Base-by-base conservation (phyloP, 2,888 invertebrate species). In the Campoletis raptor region DNA sequence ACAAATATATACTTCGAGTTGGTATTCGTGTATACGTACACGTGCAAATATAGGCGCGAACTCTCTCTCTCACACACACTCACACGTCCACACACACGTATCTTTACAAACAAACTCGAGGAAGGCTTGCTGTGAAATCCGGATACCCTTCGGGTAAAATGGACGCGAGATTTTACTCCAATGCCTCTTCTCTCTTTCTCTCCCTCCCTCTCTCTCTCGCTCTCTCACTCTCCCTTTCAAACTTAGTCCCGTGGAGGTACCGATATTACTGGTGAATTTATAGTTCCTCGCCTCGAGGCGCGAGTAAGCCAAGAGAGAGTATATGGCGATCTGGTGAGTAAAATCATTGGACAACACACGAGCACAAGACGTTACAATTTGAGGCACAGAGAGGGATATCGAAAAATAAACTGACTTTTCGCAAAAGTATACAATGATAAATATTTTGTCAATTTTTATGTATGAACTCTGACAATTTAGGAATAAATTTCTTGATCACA, bases 111-210 rank as follows among this genome's bases (percentile, higher is more conserved):
- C 2, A 74, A 79, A 77, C 73, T 85, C 79, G 69, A 76, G 86
- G 85, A 88, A 89, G 89, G 81, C 89, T 87, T 67, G 74, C 88
- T 61, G 82, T 77, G 89, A 89, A 89, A 85, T 80, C 85, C 70
- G 76, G 70, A 85, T 85, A 76, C 85, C 82, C 85, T 80, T 85
- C 80, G 74, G 76, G 70, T 74, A 57, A 57, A 76, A 76, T 70
- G 80, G 73, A 83, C 83, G 40, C 48, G 52, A 76, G 61, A 80
- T 81, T 87, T 87, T 89, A 69, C 88, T 48, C 67, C 67, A 78
- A 85, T 83, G 81, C 81, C 77, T 84, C 81, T 80, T 40, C 74
- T 42, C 42, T 81, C 74, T 70, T 79, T 79, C 73, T 73, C 30
- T 30, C 30, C 30, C 3, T 30, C 80, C 45, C 80, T 81, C 74